phyloP scores from a whole-genome alignment of 1,140 invertebrate genomes.

The Diorhabda sublineata region DNA sequence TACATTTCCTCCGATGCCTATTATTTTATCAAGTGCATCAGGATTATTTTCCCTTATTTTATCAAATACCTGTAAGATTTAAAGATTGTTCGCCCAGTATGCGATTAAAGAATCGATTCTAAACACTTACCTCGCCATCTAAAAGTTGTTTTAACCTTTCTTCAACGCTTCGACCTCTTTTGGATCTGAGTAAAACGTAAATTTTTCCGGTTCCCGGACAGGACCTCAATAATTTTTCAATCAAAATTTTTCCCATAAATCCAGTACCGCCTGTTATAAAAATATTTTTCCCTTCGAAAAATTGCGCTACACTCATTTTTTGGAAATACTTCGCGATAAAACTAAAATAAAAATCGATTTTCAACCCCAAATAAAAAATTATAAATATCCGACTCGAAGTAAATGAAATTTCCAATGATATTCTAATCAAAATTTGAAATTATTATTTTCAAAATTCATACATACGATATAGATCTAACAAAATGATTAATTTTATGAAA shows the following conservation, averaged over 20 bases:
- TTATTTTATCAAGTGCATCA: conserved; percentile 61
- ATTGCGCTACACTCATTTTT: conserved; percentile 14
- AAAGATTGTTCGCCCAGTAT: too few relatives aligned
- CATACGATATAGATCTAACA: too few relatives aligned
- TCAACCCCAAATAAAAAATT: too few relatives aligned
- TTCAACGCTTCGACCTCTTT: conserved; percentile 55
- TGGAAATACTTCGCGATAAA: background rate
- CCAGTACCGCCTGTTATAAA: conserved; percentile 36
- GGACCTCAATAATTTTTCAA: conserved; percentile 68
- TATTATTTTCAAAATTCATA: too few relatives aligned
- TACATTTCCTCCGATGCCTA: conserved; percentile 74
- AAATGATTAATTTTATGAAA: too few relatives aligned
- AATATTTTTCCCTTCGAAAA: conserved; percentile 26
- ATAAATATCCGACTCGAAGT: too few relatives aligned
- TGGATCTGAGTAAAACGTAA: conserved; percentile 64
- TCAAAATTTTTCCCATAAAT: conserved; percentile 52
- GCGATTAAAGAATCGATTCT: background rate
- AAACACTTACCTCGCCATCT: conserved; percentile 24
- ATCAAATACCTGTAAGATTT: conserved; percentile 47
- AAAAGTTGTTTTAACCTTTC: conserved; percentile 46
- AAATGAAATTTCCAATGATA: too few relatives aligned
- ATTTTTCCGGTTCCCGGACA: conserved; percentile 60
- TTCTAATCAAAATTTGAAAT: too few relatives aligned
- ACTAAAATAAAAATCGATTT: too few relatives aligned
- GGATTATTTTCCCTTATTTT: conserved; percentile 53